Evolutionary conservation across 2,797 vertebrate species (phyloP), one percentile per base, ranked within the genome.

Genomic region (Enteromius fasciolatus): DNA sequence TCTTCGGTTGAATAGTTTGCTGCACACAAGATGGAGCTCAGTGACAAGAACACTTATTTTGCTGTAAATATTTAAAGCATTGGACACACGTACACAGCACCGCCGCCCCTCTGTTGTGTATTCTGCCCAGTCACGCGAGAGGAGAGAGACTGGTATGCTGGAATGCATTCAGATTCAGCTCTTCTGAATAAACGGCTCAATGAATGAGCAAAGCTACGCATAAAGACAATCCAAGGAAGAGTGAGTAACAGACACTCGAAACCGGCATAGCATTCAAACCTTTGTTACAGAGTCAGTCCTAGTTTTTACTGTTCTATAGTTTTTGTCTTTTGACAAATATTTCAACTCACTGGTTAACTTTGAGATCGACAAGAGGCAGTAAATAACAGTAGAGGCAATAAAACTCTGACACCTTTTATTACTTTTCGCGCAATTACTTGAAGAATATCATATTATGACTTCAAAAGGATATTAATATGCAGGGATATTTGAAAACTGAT

Each of bases 81-180:
- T 36, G 41, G 25, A 41, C 81, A 63, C 68, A 81, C 1, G 7
- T 36, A 33, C 10, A 14, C 46, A 57, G 39, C n/a, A 61, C 75
- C 12, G 1, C n/a, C 59, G 2, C 59, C 80, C 11, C 48, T 75
- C 70, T 79, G 80, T 82, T 78, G 59, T 80, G 66, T 18, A 63
- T 67, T 73, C 50, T 69, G 78, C 59, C 72, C 69, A 83, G 75
- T 83, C 83, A 82, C 18, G 72, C 77, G 31, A 81, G 72, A 57
- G 25, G 36, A 81, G 23, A 77, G 20, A 57, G 20, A 28, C 76
- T 85, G 76, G 66, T 81, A 76, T 69, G 66, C 44, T 72, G 80
- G 86, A 84, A 81, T 84, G 83, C 70, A 81, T 76, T 84, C 69
- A 80, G 70, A 72, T 75, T 64, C 68, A 81, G 48, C 63, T 48